phyloP scores from a whole-genome alignment of 2,113 vertebrate species.

The Lycocorax pyrrhopterus region DNA sequence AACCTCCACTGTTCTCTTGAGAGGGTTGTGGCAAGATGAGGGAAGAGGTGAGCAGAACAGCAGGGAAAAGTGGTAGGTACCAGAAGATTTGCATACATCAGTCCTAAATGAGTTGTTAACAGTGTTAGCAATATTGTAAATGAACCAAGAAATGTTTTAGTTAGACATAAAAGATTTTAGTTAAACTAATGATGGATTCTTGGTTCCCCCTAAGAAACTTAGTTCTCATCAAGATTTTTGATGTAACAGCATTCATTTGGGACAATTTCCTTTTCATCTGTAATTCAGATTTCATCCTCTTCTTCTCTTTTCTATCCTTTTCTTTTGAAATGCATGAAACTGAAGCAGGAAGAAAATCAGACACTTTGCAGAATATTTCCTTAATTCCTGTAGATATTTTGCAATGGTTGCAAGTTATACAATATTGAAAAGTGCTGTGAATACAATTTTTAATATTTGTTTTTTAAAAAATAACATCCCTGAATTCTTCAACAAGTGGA shows the following conservation, averaged over 20 bases:
- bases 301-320: not conserved
- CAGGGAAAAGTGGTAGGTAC: not conserved
- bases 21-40: not conserved
- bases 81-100: not conserved
- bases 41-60: not conserved
- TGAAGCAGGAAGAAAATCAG: not conserved
- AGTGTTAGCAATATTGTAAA: not conserved
- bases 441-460: not conserved
- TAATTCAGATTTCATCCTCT: not conserved
- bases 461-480: not conserved
- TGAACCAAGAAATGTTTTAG: not conserved
- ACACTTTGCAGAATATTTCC: not conserved
- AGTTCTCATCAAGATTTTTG: not conserved
- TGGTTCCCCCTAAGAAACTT: not conserved
- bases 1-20: not conserved
- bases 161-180: not conserved
- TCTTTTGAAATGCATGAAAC: not conserved
- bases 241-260: not conserved
- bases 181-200: not conserved
- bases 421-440: not conserved
- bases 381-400: not conserved
- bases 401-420: not conserved
- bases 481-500: not conserved
- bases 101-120: not conserved
- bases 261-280: not conserved